phyloP scores from a whole-genome alignment of 2,797 vertebrate genomes.

The Chelon labrosus region DNA sequence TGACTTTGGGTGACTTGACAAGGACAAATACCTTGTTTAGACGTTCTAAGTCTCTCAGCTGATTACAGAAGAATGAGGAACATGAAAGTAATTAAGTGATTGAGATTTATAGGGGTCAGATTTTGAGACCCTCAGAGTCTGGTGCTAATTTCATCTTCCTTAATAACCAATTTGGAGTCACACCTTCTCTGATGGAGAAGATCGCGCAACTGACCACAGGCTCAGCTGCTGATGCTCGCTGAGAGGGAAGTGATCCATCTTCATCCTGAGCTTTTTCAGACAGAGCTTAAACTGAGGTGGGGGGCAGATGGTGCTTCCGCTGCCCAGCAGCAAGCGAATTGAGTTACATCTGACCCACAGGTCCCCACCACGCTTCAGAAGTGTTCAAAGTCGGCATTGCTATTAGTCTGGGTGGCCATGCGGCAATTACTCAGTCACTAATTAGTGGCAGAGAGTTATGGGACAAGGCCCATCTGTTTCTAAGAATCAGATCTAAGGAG shows the following conservation, averaged over 20 bases:
- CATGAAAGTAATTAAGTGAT: constrained; percentile 59
- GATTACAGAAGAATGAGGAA: constrained; percentile 25
- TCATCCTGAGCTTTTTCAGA: constrained; percentile 57
- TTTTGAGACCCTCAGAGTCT: constrained; percentile 60
- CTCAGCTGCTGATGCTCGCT: constrained; percentile 66
- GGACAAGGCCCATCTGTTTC: constrained; percentile 77
- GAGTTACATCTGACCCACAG: constrained; percentile 81
- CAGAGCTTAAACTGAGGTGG: constrained; percentile 33
- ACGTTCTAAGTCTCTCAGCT: constrained; percentile 16
- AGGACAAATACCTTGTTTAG: constrained; percentile 37
- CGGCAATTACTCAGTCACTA: constrained; percentile 71
- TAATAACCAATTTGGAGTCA: constrained; percentile 66
- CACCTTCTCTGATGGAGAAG: constrained; percentile 56
- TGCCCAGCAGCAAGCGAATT: constrained; percentile 69
- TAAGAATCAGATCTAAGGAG: constrained; percentile 55
- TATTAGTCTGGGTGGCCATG: constrained; percentile 64
- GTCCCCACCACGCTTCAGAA: constrained; percentile 58
- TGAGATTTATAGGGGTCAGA: constrained; percentile 73
- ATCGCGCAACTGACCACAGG: constrained; percentile 34
- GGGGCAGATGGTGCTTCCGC: constrained; percentile 76
- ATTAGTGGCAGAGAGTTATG: constrained; percentile 63
- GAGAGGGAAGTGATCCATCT: constrained; percentile 81
- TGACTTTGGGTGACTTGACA: constrained; percentile 7
- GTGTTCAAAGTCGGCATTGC: constrained; percentile 53
- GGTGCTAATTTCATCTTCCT: constrained; percentile 62